These are phyloP conservation scores for Mareca strepera DNA, from an alignment of 2,797 vertebrate species.

Conservation along the genomic window DNA sequence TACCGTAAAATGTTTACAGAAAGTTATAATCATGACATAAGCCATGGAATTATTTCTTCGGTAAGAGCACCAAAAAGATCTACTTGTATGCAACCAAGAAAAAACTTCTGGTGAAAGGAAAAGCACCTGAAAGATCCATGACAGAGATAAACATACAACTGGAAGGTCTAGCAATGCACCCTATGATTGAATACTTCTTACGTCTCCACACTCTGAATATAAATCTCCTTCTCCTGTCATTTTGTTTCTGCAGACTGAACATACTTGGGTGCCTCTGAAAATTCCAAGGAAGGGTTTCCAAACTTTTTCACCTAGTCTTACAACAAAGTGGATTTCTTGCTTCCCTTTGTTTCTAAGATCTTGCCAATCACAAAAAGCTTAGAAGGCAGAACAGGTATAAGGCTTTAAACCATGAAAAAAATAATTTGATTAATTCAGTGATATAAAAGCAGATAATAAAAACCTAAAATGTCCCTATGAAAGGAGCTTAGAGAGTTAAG, in stretches of 20 bases:
- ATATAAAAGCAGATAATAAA: not conserved
- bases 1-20: not conserved
- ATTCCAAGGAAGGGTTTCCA: not conserved
- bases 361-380: not conserved
- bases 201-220: accelerated
- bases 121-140: not conserved
- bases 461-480: not conserved
- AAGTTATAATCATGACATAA: not conserved
- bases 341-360: not conserved
- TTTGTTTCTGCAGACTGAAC: not conserved
- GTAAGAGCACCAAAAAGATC: not conserved
- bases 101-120: not conserved
- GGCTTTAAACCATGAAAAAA: not conserved
- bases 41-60: not conserved
- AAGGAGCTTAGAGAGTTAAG: not conserved
- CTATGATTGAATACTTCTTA: not conserved
- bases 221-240: not conserved
- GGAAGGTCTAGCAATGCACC: not conserved
- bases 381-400: not conserved
- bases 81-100: not conserved
- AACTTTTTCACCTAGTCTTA: not conserved
- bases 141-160: not conserved
- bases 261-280: not conserved
- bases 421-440: not conserved
- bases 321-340: not conserved